Evolutionary conservation across 2,797 vertebrate species (phyloP).

Genomic region (Rhinichthys osculus): DNA sequence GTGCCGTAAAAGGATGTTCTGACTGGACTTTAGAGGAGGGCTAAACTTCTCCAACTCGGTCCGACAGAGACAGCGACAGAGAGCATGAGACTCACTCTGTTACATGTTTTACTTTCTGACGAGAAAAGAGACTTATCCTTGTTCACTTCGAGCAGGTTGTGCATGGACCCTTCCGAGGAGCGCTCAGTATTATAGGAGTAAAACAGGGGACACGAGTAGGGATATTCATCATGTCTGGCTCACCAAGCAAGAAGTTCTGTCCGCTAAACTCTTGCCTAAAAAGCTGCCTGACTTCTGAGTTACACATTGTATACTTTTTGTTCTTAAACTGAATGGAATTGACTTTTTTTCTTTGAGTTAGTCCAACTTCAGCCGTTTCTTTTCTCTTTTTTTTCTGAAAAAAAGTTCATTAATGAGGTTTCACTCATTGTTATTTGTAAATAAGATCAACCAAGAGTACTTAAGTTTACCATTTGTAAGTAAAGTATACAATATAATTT

Average conservation of each 20-base stretch:
- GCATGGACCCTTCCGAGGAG: conserved; percentile 90
- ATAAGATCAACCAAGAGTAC: conserved; percentile 96
- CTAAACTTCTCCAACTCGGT: conserved; percentile 73
- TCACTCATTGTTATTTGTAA: conserved; percentile 98
- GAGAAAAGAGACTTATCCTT: conserved; percentile 72
- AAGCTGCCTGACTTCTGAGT: conserved; percentile 82
- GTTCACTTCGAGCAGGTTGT: conserved; percentile 90
- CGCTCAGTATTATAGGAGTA: conserved; percentile 92
- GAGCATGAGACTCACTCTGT: conserved; percentile 80
- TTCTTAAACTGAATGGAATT: conserved; percentile 93
- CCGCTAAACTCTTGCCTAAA: conserved; percentile 70
- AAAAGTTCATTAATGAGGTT: conserved; percentile 95
- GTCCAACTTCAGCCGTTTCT: conserved; percentile 93
- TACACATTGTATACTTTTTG: conserved; percentile 82
- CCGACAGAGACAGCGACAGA: conserved; percentile 70
- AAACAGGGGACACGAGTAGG: conserved; percentile 73
- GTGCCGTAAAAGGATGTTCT: conserved; percentile 77
- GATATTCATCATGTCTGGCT: conserved; percentile 88
- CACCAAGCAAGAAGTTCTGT: conserved; percentile 70
- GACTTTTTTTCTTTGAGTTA: conserved; percentile 78
- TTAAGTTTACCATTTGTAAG: conserved; percentile 99
- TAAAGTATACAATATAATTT: conserved; percentile 89
- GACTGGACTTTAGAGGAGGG: conserved; percentile 56
- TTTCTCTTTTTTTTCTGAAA: conserved; percentile 80
- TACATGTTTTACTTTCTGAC: conserved; percentile 73